Conservation (phyloP, 2,888 invertebrate species). For the Camponotus fellah region DNA sequence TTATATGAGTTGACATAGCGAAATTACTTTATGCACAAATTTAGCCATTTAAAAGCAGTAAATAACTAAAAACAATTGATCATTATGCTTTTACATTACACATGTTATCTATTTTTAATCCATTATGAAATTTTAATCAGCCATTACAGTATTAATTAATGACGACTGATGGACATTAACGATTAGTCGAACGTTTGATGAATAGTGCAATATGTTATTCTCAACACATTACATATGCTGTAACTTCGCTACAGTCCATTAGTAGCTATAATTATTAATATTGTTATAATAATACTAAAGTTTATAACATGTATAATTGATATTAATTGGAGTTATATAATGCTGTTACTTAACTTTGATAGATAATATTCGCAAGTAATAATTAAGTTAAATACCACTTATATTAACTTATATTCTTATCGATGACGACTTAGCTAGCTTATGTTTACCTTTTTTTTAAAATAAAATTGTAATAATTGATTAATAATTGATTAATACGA, state of each 20-base stretch:
- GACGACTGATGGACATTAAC: constrained; percentile 14
- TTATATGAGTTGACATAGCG: background rate
- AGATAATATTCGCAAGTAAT: constrained; percentile 12
- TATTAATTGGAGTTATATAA: constrained; percentile 16
- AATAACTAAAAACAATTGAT: background rate
- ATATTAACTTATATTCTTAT: constrained; percentile 8
- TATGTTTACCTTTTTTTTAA: background rate
- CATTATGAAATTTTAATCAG: constrained; percentile 14
- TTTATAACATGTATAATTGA: constrained; percentile 34
- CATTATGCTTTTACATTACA: background rate
- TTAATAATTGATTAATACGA: background rate
- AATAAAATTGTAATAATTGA: background rate
- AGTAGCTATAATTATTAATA: constrained; percentile 47
- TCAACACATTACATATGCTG: constrained; percentile 9
- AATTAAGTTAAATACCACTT: background rate
- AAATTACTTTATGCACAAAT: background rate
- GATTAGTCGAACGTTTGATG: constrained; percentile 42
- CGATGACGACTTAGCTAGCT: background rate
- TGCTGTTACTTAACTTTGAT: constrained; percentile 13
- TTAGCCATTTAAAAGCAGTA: background rate
- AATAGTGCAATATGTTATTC: constrained; percentile 48
- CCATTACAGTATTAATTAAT: constrained; percentile 35
- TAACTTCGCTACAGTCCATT: constrained; percentile 2
- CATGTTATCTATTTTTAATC: constrained; percentile 25
- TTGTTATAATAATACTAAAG: constrained; percentile 11